phyloP scores from a whole-genome alignment of 1,140 invertebrate genomes.

The Galleria mellonella region DNA sequence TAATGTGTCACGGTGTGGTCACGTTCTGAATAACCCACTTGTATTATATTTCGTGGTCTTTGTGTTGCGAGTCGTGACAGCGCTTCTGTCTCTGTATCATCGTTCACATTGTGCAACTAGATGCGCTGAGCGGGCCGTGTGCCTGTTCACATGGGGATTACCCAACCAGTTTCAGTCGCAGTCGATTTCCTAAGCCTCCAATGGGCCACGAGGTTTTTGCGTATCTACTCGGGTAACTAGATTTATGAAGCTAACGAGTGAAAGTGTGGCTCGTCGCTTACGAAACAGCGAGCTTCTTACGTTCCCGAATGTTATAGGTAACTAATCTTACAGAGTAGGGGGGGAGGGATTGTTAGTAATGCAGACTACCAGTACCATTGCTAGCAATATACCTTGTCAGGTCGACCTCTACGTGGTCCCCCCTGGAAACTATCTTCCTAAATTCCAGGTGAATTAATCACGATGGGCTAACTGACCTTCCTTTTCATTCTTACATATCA shows the following conservation, averaged over 20 bases:
- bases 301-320: constrained; percentile 11
- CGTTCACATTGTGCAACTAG: constrained; percentile 31
- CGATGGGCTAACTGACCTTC: too few species aligned
- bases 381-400: too few species aligned
- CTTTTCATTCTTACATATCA: too few species aligned
- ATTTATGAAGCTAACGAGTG: constrained; percentile 24
- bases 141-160: constrained; percentile 34
- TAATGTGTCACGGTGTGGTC: constrained; percentile 37
- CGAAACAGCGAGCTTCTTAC: constrained; percentile 16
- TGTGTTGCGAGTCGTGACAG: constrained; percentile 32
- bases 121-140: constrained; percentile 27
- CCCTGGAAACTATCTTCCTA: too few species aligned
- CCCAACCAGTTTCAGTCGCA: constrained; percentile 31
- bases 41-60: constrained; percentile 47
- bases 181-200: constrained; percentile 31
- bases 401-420: too few species aligned
- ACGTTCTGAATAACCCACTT: constrained; percentile 45
- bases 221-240: constrained; percentile 15
- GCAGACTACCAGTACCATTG: too few species aligned
- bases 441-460: too few species aligned
- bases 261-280: constrained; percentile 25
- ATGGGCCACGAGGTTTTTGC: constrained; percentile 27
- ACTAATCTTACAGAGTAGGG: background rate
- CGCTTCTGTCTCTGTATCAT: constrained; percentile 34
- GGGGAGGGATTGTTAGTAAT: too few species aligned